Percentiles rank a stretch among this genome's conserved stretches.
These are phyloP conservation scores for Drosophila vallismaia DNA, from an alignment of 2,888 invertebrate species.

Conservation along the genomic window DNA sequence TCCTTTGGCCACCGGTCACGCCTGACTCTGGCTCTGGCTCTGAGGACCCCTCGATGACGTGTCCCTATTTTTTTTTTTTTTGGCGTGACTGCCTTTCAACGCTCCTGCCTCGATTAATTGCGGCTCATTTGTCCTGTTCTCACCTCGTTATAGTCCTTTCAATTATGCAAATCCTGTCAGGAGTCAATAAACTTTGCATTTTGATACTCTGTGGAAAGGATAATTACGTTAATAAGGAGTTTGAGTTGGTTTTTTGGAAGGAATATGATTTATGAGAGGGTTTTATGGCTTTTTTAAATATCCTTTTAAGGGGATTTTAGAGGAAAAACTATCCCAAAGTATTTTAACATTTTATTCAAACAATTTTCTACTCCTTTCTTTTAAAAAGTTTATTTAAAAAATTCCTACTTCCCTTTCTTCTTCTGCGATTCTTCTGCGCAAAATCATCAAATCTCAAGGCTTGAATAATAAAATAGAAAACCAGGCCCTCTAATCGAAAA, in stretches of 20 bases:
- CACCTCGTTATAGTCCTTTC: slow-evolving; percentile 21
- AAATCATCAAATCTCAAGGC: not conserved
- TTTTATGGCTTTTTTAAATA: too few relatives aligned
- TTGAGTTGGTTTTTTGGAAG: not conserved
- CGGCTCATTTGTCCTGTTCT: slow-evolving; percentile 29
- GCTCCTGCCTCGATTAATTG: slow-evolving; percentile 10
- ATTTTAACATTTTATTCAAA: too few relatives aligned
- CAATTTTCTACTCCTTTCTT: too few relatives aligned
- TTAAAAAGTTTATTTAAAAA: too few relatives aligned
- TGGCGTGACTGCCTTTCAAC: slow-evolving; percentile 18
- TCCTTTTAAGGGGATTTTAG: too few relatives aligned
- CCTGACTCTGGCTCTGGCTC: slow-evolving; percentile 2
- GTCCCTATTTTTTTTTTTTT: not conserved
- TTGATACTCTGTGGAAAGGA: not conserved
- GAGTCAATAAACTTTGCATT: slow-evolving; percentile 11
- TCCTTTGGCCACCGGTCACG: slow-evolving; percentile 19
- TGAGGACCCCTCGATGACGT: slow-evolving; percentile 12
- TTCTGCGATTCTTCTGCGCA: not conserved
- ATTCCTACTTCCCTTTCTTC: too few relatives aligned
- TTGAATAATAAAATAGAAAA: not conserved
- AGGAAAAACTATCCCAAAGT: too few relatives aligned
- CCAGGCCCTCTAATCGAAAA: not conserved
- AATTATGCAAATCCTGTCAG: slow-evolving; percentile 27
- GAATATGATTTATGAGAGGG: too few relatives aligned
- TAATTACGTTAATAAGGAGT: not conserved